phyloP scores from a whole-genome alignment of 1,140 invertebrate species.

The Bombus superbus region DNA sequence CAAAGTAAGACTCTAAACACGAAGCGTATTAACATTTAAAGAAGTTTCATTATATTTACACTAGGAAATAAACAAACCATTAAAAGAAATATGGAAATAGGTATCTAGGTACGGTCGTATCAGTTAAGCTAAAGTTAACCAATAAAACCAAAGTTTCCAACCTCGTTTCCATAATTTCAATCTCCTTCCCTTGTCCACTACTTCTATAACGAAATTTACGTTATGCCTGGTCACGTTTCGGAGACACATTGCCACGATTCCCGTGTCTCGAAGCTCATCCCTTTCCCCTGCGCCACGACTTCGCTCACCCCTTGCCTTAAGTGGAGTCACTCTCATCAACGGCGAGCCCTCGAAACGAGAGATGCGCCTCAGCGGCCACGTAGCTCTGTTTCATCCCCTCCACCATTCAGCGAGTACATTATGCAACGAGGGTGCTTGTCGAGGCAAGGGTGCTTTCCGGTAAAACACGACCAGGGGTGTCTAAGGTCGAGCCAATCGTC shows the following conservation, averaged over 20 bases:
- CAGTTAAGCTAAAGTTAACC: too few relatives aligned
- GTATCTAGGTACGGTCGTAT: too few relatives aligned
- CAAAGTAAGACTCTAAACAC: too few relatives aligned
- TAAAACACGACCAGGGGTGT: slow-evolving; percentile 48
- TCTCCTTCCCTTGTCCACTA: neutral
- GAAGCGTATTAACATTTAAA: too few relatives aligned
- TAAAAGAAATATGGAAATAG: too few relatives aligned
- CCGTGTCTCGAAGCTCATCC: neutral
- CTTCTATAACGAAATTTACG: slow-evolving; percentile 35
- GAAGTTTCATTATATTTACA: too few relatives aligned
- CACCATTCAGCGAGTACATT: slow-evolving; percentile 62
- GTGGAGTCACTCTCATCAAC: slow-evolving; percentile 54
- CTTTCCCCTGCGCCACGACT: neutral
- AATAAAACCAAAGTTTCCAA: too few relatives aligned
- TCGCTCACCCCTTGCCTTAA: neutral
- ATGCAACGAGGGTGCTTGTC: slow-evolving; percentile 67
- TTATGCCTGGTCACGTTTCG: slow-evolving; percentile 61
- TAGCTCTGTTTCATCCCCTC: slow-evolving; percentile 39
- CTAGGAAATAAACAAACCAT: too few relatives aligned
- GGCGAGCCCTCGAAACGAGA: slow-evolving; percentile 53
- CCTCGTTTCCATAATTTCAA: neutral
- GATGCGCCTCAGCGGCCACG: slow-evolving; percentile 45
- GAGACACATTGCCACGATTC: slow-evolving; percentile 58
- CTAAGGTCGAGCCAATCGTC: slow-evolving; percentile 34
- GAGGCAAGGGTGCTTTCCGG: slow-evolving; percentile 56